Evolutionary conservation across 2,797 vertebrate species (phyloP), one percentile per base, ranked within the genome.

Genomic region (Valencia hispanica): DNA sequence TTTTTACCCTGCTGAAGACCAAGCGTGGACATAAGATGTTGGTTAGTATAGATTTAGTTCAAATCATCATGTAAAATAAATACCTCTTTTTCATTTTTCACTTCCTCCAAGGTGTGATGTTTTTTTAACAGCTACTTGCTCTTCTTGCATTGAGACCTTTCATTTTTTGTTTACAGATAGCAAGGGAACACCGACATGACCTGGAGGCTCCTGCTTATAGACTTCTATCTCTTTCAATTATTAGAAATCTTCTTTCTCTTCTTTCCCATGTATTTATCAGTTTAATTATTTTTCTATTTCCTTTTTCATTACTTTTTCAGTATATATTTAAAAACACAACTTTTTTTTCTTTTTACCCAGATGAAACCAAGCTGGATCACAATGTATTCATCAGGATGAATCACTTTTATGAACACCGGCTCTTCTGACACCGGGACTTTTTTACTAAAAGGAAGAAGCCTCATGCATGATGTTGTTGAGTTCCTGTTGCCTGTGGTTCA

Each of bases 401-500:
- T 20, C 8, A 12, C 22, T 68, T 68, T 45, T 43, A 9, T 68
- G 5, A 43, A 43, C 65, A 17, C 39, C 17, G 41, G 20, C 22
- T 66, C 4, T n/a, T 66, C 63, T 41, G 11, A 41, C 34, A 1
- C 22, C 4, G 20, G 20, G 11, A 14, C 22, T 25, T 66, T 66
- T n/a, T 43, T 68, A 11, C 6, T 18, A 6, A 68, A 45, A 68
- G 41, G 41, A 43, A n/a, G 12, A 43, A 41, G 25, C 25, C 39
- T 43, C 63, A 25, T 66, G 20, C 63, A 68, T 41, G 5, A 27
- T 43, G 25, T 27, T n/a, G 12, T n/a, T n/a, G 14, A 1, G 18
- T 39, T 53, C 48, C 48, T 36, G 69, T 10, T 50, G 59, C 15
- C 48, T 76, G 74, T 74, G 39, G 73, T 79, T 73, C 10, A 48